These are phyloP conservation scores for Leucoptera coffeella DNA, from an alignment of 2,888 invertebrate species.

Conservation along the genomic window DNA sequence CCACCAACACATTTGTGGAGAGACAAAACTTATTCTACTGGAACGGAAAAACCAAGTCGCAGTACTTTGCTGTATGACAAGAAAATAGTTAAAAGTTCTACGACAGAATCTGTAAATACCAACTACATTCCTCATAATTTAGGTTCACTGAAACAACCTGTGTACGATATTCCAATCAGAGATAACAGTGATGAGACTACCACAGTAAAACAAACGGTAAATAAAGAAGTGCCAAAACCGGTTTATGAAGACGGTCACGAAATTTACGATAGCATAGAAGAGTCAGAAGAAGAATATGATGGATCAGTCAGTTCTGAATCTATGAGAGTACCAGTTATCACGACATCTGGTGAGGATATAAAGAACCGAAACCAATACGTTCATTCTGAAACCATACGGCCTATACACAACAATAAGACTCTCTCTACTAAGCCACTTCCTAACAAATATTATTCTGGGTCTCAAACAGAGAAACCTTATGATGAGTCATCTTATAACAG, in stretches of 20 bases:
- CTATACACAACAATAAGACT: too few species aligned
- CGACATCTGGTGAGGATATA: slow-evolving; percentile 19
- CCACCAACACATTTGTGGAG: slow-evolving; percentile 29
- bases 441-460: too few species aligned
- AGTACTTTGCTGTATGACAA: too few species aligned
- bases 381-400: too few species aligned
- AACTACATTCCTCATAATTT: slow-evolving; percentile 31
- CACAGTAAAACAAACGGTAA: slow-evolving; percentile 12
- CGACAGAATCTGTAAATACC: slow-evolving; percentile 17
- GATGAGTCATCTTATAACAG: slow-evolving; percentile 16
- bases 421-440: slow-evolving; percentile 17
- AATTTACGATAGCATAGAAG: slow-evolving; percentile 37
- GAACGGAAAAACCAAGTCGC: not conserved
- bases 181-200: slow-evolving; percentile 34
- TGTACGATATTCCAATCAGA: slow-evolving; percentile 39
- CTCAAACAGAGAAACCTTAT: slow-evolving; percentile 47
- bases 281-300: slow-evolving; percentile 18
- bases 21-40: not conserved
- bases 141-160: slow-evolving; percentile 23
- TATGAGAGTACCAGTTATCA: slow-evolving; percentile 37
- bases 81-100: slow-evolving; percentile 7
- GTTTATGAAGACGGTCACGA: slow-evolving; percentile 39
- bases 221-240: slow-evolving; percentile 17
- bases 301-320: slow-evolving; percentile 42
- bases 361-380: too few species aligned